Base-by-base conservation (phyloP, 2,113 vertebrate genomes). In the Bubo bubo region DNA sequence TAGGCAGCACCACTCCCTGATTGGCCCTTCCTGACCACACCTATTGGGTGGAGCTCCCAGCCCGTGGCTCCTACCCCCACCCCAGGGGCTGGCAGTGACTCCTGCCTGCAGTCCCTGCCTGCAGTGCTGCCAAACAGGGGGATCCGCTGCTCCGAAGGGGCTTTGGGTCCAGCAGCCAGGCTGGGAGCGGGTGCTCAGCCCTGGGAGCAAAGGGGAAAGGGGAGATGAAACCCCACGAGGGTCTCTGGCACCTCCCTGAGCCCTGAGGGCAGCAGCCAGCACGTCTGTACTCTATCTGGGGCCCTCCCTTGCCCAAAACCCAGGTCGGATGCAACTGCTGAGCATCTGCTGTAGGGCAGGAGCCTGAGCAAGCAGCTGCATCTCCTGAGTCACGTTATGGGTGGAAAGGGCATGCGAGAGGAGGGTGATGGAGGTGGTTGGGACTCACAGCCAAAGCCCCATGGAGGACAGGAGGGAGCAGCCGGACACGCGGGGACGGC, bases 251-350 rank as follows among this genome's bases (percentile, higher is more conserved):
- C 15, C 58, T 34, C 28, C 27, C 23, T 4, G 27, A 20, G 27
- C 37, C 32, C 35, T 2, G 3, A 43, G 39, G 3, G 1, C 56
- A 23, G 56, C 4, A 0, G 16, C 22, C 2, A 4, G 27, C 41
- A 56, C 13, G n/a, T 37, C 55, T 41, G 50, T 45, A 63, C 55
- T 35, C 17, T 53, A 10, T 32, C 67, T 17, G 26, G 37, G 39
- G 37, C 37, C 47, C 22, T 32, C 10, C 9, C 12, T 14, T 24
- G 35, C 52, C 81, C 84, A 70, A 74, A 28, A 18, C 35, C 81
- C 32, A 3, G 28, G 64, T 53, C 12, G 12, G 50, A 39, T 19
- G 28, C 34, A 27, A 8, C 9, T 7, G 10, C n/a, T 64, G 85
- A 50, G 37, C 14, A 43, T 24, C 67, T 12, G 68, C 19, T 10